Conservation (phyloP, 2,888 invertebrate species). For the Nymphalis c-album region DNA sequence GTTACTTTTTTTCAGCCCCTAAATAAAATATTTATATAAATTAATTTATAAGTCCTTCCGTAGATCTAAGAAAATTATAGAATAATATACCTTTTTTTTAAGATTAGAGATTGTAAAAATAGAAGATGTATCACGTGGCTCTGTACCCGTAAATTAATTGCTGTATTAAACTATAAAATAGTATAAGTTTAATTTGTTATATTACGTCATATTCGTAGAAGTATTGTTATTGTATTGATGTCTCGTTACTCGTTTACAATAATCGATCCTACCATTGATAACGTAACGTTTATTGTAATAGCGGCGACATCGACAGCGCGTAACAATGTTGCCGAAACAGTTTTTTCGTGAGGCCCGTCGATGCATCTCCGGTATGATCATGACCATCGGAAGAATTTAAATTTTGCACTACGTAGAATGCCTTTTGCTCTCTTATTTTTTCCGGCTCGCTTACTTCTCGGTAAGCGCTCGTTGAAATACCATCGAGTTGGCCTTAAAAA, state of each 20-base stretch:
- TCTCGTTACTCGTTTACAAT: not conserved
- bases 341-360: conserved; percentile 11
- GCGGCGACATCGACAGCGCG: conserved; percentile 1
- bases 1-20: too few relatives aligned
- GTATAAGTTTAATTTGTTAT: not conserved
- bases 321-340: not conserved
- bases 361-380: conserved; percentile 38
- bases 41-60: too few relatives aligned
- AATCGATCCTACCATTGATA: not conserved
- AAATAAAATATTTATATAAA: too few relatives aligned
- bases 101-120: too few relatives aligned
- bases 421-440: conserved; percentile 44
- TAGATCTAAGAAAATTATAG: too few relatives aligned
- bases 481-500: conserved; percentile 43
- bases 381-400: conserved; percentile 43
- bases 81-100: too few relatives aligned
- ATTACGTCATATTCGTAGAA: not conserved
- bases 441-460: conserved; percentile 42
- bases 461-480: conserved; percentile 45
- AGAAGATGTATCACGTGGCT: too few relatives aligned
- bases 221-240: not conserved
- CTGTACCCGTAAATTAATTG: too few relatives aligned
- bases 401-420: conserved; percentile 49
- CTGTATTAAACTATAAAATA: not conserved
- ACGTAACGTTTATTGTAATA: conserved; percentile 1